phyloP scores from a whole-genome alignment of 2,888 invertebrate species.

The Caenorhabditis angaria region DNA sequence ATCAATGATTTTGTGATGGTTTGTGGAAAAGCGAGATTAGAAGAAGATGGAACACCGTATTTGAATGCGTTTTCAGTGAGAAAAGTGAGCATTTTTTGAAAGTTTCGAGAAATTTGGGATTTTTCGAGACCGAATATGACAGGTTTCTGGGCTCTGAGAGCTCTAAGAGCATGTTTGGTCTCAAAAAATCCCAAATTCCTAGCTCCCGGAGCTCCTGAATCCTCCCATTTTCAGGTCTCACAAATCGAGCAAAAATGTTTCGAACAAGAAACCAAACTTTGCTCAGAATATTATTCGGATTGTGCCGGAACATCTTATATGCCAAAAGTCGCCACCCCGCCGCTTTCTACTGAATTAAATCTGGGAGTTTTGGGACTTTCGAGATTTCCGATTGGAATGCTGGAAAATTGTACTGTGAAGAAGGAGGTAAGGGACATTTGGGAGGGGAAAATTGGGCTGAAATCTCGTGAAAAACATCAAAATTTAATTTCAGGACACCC shows the following conservation, averaged over 20 bases:
- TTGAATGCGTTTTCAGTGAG: slow-evolving; percentile 19
- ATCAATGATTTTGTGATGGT: slow-evolving; percentile 10
- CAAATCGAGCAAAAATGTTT: background rate
- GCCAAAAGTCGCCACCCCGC: too few relatives aligned
- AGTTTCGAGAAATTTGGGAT: background rate
- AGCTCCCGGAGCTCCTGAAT: too few relatives aligned
- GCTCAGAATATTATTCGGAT: too few relatives aligned
- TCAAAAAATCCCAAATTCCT: too few relatives aligned
- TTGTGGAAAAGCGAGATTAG: slow-evolving; percentile 24
- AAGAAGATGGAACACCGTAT: slow-evolving; percentile 8
- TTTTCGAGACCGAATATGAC: too few relatives aligned
- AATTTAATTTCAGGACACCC: background rate
- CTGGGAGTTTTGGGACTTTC: slow-evolving; percentile 11
- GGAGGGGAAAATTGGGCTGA: background rate
- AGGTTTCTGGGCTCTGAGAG: too few relatives aligned
- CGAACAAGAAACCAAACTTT: background rate
- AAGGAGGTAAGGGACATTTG: slow-evolving; percentile 9
- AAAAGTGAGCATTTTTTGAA: slow-evolving; percentile 1
- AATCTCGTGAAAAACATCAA: slow-evolving; percentile 12
- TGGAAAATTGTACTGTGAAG: slow-evolving; percentile 16
- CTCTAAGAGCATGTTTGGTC: too few relatives aligned
- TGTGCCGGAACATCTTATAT: slow-evolving; percentile 6
- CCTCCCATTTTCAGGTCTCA: background rate
- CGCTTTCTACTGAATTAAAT: slow-evolving; percentile 3
- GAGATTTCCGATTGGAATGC: slow-evolving; percentile 29